Percentiles rank a stretch among this genome's conserved stretches.
phyloP scores from a whole-genome alignment of 2,888 invertebrate genomes.

The Spilarctia lutea region DNA sequence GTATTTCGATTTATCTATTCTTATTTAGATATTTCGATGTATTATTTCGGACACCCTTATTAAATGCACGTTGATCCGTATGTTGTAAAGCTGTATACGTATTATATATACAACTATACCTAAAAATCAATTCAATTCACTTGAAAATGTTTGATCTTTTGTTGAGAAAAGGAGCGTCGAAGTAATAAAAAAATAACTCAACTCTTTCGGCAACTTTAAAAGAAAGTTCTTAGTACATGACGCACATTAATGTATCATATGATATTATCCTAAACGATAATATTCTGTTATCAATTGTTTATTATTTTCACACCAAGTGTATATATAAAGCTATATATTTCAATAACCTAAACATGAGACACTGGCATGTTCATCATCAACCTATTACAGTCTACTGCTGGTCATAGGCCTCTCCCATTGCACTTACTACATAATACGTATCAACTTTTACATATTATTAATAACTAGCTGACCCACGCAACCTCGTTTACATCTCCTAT shows the following conservation, averaged over 20 bases:
- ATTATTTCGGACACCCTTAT: no score
- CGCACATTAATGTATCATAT: neutral
- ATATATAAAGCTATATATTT: neutral
- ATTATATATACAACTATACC: no score
- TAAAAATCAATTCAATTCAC: no score
- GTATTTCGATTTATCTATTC: no score
- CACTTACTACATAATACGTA: no score
- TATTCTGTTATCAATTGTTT: constrained; percentile 3
- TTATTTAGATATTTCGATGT: no score
- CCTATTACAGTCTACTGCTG: no score
- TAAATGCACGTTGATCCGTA: no score
- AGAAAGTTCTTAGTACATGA: neutral
- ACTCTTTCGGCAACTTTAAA: neutral
- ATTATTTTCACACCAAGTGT: neutral
- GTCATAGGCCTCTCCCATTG: no score
- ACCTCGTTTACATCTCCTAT: no score
- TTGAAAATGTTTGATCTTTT: neutral
- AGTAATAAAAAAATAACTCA: neutral
- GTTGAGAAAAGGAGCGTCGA: neutral
- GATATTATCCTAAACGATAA: neutral
- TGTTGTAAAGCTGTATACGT: no score
- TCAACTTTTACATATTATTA: neutral
- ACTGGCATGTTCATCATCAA: constrained; percentile 5
- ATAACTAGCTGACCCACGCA: no score
- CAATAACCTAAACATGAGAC: constrained; percentile 9